phyloP scores from a whole-genome alignment of 2,113 vertebrate genomes.

The Prunella himalayana region DNA sequence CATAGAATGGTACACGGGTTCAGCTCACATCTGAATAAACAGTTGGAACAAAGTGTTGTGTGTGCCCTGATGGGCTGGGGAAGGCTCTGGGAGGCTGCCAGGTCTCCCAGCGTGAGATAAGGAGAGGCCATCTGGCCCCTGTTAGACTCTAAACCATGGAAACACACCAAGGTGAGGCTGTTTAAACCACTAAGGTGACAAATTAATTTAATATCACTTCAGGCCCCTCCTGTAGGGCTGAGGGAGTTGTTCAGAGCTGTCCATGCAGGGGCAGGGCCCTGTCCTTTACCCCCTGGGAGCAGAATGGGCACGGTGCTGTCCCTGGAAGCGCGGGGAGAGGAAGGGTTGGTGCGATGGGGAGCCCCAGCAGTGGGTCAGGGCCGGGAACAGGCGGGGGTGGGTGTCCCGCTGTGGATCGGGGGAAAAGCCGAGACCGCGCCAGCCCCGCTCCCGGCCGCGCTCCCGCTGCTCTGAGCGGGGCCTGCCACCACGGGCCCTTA shows the following conservation, averaged over 20 bases:
- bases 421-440: neutral
- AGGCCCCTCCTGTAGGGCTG: accelerated
- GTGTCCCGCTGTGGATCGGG: neutral
- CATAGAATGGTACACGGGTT: neutral
- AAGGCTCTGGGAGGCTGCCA: neutral
- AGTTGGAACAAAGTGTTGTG: neutral
- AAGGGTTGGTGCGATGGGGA: accelerated
- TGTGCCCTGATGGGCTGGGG: neutral
- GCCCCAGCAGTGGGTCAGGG: accelerated
- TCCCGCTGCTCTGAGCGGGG: accelerated
- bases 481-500: accelerated
- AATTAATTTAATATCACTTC: neutral
- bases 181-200: neutral
- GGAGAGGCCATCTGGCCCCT: neutral
- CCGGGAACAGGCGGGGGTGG: accelerated
- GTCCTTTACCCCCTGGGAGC: accelerated
- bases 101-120: neutral
- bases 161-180: accelerated
- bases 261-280: accelerated
- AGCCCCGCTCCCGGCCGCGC: accelerated
- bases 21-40: neutral
- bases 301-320: neutral
- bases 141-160: accelerated
- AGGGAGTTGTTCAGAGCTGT: neutral
- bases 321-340: accelerated